Evolutionary conservation across 1,140 invertebrate species (phyloP), one percentile per base, ranked within the genome.

Genomic region (Drosophila trapezifrons): DNA sequence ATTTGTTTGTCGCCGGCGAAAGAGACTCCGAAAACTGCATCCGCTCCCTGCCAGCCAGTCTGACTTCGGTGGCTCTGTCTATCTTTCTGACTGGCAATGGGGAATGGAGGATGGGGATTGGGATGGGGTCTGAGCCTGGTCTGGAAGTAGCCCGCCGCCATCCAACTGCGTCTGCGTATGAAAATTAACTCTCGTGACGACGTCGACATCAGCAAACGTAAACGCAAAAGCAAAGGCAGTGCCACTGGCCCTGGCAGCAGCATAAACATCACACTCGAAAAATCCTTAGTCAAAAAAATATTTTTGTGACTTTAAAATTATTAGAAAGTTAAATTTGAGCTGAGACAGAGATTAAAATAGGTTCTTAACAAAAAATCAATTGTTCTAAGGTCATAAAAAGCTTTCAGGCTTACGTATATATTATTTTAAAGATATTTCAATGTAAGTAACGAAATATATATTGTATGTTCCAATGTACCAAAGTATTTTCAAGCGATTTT

Each of bases 141-240:
- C 52, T 38, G 32, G 52, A 47, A 63, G 62, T 58, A 55, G 72
- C 63, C 58, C 58, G 49, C 49, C 17, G 54, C 46, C 60, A 56
- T 37, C 71, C 76, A 70, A 65, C 81, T 85, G 81, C 80, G 74
- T 83, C 76, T 84, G 83, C 84, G 84, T 89, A 89, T 89, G 80
- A 89, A 89, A 89, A 89, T 89, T 89, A 89, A 89, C 89, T 89
- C 80, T 89, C 84, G 84, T 89, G 84, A 89, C 84, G 77, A 75
- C 71, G 83, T 51, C 54, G 35, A 57, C 70, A 56, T 60, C 69
- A 52, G 59, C 64, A 45, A 22, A 58, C 12, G 47, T 15, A 46
- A 66, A 37, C 27, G 46, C 35, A 38, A 65, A 46, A 42, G 66
- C 42, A 42, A n/a, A 40, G 37, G 59, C 45, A 67, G 58, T 22